Evolutionary conservation across 2,888 invertebrate genomes (phyloP).

Genomic region (Phalera bucephala): DNA sequence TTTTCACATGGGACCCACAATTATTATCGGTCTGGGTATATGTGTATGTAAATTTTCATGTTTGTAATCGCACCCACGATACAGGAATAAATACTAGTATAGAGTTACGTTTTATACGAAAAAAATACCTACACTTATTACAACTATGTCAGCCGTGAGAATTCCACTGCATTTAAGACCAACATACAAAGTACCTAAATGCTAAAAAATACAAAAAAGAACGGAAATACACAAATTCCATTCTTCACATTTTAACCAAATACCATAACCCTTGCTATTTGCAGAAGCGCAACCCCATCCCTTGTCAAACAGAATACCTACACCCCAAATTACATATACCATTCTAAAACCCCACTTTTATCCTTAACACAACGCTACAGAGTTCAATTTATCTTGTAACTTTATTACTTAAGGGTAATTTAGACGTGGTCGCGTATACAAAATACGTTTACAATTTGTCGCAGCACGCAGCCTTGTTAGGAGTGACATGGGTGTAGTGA

Average conservation of each 20-base stretch:
- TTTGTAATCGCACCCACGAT: too few species aligned
- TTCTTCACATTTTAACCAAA: constrained; percentile 22
- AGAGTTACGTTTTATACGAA: too few species aligned
- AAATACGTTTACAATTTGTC: constrained; percentile 55
- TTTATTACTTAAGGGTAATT: not conserved
- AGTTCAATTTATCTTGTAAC: constrained; percentile 3
- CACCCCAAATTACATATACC: constrained; percentile 10
- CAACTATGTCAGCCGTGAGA: too few species aligned
- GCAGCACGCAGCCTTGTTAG: constrained; percentile 45
- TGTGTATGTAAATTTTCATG: too few species aligned
- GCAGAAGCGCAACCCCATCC: constrained; percentile 36
- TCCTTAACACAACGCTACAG: not conserved
- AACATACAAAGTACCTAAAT: too few species aligned
- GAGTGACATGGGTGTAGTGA: constrained; percentile 51
- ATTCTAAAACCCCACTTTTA: not conserved
- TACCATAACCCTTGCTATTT: constrained; percentile 29
- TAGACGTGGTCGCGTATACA: constrained; percentile 30
- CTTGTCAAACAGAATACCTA: constrained; percentile 34
- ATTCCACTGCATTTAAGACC: too few species aligned
- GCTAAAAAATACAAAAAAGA: too few species aligned
- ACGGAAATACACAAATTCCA: constrained; percentile 5
- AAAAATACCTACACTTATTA: too few species aligned
- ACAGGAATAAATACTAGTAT: too few species aligned
- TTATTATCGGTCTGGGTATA: too few species aligned
- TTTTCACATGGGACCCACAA: too few species aligned